A percentile compares a stretch with the other conserved stretches of the same genome.
Conservation (phyloP, 30 jellyfish, hydroid and myxozoan species). For the Aurelia sp. region DNA sequence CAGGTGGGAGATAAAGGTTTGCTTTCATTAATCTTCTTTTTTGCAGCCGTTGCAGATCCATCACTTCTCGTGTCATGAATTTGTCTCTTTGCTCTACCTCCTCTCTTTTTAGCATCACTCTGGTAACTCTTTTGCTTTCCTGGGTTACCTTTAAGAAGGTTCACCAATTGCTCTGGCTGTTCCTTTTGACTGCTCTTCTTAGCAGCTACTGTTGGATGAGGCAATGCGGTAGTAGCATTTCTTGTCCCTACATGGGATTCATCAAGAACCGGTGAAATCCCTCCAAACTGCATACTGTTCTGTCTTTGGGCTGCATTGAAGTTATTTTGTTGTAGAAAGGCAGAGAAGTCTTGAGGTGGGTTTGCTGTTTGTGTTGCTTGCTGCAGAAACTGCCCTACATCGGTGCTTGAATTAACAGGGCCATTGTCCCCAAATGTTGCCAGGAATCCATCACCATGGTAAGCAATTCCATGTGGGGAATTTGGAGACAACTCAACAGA, state of each 20-base stretch:
- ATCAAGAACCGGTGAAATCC: neutral
- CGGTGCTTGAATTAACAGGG: neutral
- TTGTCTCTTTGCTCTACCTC: constrained; percentile 26
- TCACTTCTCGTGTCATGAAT: neutral
- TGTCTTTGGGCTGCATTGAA: neutral
- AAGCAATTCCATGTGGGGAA: neutral
- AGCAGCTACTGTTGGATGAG: neutral
- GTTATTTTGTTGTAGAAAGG: neutral
- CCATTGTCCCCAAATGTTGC: neutral
- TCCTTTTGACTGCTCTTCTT: neutral
- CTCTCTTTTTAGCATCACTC: neutral
- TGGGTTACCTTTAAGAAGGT: neutral
- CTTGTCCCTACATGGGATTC: neutral
- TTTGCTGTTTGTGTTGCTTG: constrained; percentile 7
- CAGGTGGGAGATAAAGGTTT: neutral
- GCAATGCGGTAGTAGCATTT: neutral
- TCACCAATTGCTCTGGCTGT: constrained; percentile 6
- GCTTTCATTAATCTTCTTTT: neutral
- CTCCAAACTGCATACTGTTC: neutral
- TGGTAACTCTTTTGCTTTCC: neutral
- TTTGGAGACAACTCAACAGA: neutral
- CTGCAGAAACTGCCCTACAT: constrained; percentile 8
- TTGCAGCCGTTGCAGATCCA: neutral
- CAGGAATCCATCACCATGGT: neutral
- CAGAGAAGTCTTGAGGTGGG: constrained; percentile 33